phyloP scores from a whole-genome alignment of 1,140 invertebrate genomes.

The Bombus picipes region DNA sequence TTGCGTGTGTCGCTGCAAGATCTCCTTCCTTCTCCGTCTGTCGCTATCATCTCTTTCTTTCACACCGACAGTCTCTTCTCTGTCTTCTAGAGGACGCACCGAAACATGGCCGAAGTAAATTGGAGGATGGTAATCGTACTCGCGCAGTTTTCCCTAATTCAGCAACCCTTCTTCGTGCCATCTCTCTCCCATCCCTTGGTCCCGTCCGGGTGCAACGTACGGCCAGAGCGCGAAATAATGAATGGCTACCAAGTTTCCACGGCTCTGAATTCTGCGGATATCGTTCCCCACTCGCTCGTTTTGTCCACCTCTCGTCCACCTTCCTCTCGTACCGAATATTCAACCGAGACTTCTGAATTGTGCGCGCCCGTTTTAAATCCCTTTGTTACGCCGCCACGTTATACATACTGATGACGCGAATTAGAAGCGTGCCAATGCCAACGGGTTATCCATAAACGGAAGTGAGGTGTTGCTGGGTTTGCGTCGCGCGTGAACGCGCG shows the following conservation, averaged over 20 bases:
- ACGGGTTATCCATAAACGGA: background rate
- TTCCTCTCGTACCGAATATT: slow-evolving; percentile 35
- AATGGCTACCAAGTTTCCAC: slow-evolving; percentile 51
- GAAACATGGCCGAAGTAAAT: slow-evolving; percentile 64
- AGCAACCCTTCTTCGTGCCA: slow-evolving; percentile 52
- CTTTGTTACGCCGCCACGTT: slow-evolving; percentile 29
- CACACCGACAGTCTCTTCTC: background rate
- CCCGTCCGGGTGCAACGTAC: background rate
- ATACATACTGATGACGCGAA: slow-evolving; percentile 45
- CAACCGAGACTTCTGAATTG: slow-evolving; percentile 46
- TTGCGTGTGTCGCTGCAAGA: background rate
- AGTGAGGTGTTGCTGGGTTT: too few relatives aligned
- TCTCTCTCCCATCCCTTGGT: background rate
- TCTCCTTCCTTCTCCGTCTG: background rate
- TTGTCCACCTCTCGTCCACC: background rate
- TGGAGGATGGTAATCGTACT: slow-evolving; percentile 67
- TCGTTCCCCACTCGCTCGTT: background rate
- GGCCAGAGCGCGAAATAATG: slow-evolving; percentile 52
- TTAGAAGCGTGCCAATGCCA: slow-evolving; percentile 14
- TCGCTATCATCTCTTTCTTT: background rate
- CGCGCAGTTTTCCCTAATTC: slow-evolving; percentile 72
- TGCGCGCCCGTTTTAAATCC: slow-evolving; percentile 39
- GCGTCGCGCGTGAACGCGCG: too few relatives aligned
- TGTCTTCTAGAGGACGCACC: background rate
- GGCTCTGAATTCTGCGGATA: slow-evolving; percentile 25